Evolutionary conservation across 2,113 vertebrate genomes (phyloP).

Genomic region (Osmerus mordax): DNA sequence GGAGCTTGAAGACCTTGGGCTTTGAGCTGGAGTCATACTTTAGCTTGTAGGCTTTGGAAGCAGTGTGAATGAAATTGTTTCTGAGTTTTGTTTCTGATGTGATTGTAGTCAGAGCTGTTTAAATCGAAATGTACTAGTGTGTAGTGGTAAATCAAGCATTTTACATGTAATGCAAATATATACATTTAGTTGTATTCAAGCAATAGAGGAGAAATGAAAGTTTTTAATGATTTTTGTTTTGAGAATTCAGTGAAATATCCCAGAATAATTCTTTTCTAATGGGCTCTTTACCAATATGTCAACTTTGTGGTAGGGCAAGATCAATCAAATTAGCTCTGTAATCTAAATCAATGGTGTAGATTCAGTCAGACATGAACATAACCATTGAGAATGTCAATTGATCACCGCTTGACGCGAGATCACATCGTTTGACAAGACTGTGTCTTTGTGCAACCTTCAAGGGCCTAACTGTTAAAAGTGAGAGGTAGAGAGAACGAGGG

Average conservation of each 20-base stretch:
- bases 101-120: neutral
- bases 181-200: no score
- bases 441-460: slow-evolving; percentile 23
- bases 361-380: no score
- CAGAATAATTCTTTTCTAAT: neutral
- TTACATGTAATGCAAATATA: no score
- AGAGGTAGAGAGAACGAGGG: slow-evolving; percentile 1
- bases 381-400: neutral
- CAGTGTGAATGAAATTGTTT: neutral
- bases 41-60: neutral
- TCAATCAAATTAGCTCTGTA: neutral
- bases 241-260: neutral
- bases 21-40: neutral
- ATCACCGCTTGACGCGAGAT: slow-evolving; percentile 30
- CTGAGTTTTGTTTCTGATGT: neutral
- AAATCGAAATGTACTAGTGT: no score
- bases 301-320: neutral
- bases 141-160: no score
- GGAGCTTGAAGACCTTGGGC: neutral
- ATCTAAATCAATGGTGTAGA: neutral
- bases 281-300: neutral
- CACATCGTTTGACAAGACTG: slow-evolving; percentile 32
- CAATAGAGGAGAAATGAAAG: no score
- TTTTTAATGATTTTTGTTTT: no score
- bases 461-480: neutral